A percentile compares a stretch with the other conserved stretches of the same genome.
phyloP scores from a whole-genome alignment of 2,888 invertebrate genomes.

The Labia minor region DNA sequence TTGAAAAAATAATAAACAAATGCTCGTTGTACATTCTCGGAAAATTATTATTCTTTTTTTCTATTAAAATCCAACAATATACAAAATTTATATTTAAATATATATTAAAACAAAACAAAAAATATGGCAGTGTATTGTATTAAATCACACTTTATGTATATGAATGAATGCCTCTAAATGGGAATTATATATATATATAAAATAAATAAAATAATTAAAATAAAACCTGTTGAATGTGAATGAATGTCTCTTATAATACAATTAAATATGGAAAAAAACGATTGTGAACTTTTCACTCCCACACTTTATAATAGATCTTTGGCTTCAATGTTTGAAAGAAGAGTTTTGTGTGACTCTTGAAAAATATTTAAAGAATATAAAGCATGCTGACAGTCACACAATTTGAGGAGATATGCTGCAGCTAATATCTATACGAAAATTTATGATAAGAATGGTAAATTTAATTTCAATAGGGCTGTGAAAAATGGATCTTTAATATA shows the following conservation, averaged over 20 bases:
- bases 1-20: too few species aligned
- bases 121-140: not conserved
- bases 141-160: not conserved
- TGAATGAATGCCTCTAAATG: not conserved
- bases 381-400: constrained; percentile 1
- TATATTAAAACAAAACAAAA: not conserved
- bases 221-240: not conserved
- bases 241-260: not conserved
- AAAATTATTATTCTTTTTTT: too few species aligned
- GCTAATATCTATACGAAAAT: too few species aligned
- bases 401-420: not conserved
- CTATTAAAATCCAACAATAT: too few species aligned
- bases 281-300: constrained; percentile 7
- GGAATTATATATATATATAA: too few species aligned
- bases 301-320: not conserved
- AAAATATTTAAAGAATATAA: not conserved
- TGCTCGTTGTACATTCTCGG: too few species aligned
- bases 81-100: too few species aligned
- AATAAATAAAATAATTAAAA: too few species aligned
- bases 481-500: too few species aligned
- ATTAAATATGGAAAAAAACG: not conserved
- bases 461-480: too few species aligned
- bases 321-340: not conserved
- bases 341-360: not conserved
- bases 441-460: too few species aligned